Percentiles rank a stretch among this genome's conserved stretches.
Conservation (phyloP, 2,113 vertebrate species). For the Seriola quinqueradiata region DNA sequence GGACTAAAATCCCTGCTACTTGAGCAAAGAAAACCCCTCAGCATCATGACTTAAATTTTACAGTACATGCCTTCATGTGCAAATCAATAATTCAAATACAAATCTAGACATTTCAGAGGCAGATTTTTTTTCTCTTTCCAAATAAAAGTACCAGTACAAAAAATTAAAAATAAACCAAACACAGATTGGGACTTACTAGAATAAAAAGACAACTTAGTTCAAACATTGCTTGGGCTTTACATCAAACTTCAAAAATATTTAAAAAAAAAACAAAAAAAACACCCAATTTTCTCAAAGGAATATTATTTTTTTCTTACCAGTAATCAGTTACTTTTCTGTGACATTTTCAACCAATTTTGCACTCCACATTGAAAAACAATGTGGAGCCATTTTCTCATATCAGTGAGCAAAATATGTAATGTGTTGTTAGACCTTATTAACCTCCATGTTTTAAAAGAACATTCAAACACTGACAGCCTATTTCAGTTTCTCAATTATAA, state of each 20-base stretch:
- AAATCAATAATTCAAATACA: conserved; percentile 62
- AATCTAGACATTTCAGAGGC: conserved; percentile 50
- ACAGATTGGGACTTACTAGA: background rate
- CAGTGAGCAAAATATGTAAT: conserved; percentile 8
- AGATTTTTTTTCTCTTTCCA: conserved; percentile 27
- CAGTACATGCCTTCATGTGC: conserved; percentile 77
- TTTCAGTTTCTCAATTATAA: background rate
- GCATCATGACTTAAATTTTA: conserved; percentile 45
- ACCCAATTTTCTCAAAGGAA: conserved; percentile 16
- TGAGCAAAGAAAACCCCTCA: conserved; percentile 24
- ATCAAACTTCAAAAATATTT: conserved; percentile 39
- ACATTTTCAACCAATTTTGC: conserved; percentile 11
- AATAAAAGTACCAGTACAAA: conserved; percentile 63
- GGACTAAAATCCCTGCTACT: conserved; percentile 1
- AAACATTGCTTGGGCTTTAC: conserved; percentile 20
- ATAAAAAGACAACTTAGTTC: conserved; percentile 44
- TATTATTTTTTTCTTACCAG: background rate
- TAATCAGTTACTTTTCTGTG: conserved; percentile 4
- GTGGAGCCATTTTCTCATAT: background rate
- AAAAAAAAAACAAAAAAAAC: conserved; percentile 30
- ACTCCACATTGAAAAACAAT: background rate
- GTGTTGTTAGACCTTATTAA: background rate
- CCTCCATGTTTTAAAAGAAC: background rate
- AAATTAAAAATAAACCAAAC: conserved; percentile 36
- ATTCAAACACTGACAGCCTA: background rate